Conservation (phyloP, 2,797 vertebrate species). For the Typhlichthys eigenmanni region DNA sequence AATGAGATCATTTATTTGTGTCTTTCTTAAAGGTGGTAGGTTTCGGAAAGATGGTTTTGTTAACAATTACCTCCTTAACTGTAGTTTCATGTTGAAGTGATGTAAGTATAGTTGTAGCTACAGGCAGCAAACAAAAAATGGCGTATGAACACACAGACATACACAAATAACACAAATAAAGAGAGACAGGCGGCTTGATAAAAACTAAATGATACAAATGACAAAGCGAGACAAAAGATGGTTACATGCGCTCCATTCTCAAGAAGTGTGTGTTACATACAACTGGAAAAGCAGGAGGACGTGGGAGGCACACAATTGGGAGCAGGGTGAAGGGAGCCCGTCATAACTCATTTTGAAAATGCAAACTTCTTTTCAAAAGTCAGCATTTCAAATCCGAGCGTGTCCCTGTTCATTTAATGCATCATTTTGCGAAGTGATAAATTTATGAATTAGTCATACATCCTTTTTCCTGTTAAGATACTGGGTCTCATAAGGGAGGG, state of each 20-base stretch:
- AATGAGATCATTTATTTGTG: too few species aligned
- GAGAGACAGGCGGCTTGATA: background rate
- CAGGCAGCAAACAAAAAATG: too few species aligned
- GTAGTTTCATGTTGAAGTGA: too few species aligned
- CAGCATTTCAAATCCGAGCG: slow-evolving; percentile 84
- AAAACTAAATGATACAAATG: background rate
- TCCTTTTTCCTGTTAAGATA: slow-evolving; percentile 82
- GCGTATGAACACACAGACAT: too few species aligned
- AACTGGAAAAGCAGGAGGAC: slow-evolving; percentile 67
- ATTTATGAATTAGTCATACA: slow-evolving; percentile 87
- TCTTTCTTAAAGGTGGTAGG: too few species aligned
- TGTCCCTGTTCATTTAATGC: slow-evolving; percentile 85
- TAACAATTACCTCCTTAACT: too few species aligned
- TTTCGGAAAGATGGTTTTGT: too few species aligned
- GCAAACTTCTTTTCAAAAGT: slow-evolving; percentile 84
- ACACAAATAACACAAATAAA: background rate
- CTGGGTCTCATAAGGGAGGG: slow-evolving; percentile 73
- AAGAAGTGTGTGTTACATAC: slow-evolving; percentile 55
- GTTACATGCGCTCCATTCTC: slow-evolving; percentile 43
- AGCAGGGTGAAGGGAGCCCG: slow-evolving; percentile 68
- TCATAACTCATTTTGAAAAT: slow-evolving; percentile 79
- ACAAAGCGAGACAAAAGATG: slow-evolving; percentile 9
- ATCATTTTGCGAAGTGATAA: slow-evolving; percentile 84
- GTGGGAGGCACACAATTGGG: slow-evolving; percentile 69
- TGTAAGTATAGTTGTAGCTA: too few species aligned